A percentile compares a stretch with the other conserved stretches of the same genome.
phyloP scores from a whole-genome alignment of 2,113 vertebrate genomes.

The Tenebrosternarchus preto region DNA sequence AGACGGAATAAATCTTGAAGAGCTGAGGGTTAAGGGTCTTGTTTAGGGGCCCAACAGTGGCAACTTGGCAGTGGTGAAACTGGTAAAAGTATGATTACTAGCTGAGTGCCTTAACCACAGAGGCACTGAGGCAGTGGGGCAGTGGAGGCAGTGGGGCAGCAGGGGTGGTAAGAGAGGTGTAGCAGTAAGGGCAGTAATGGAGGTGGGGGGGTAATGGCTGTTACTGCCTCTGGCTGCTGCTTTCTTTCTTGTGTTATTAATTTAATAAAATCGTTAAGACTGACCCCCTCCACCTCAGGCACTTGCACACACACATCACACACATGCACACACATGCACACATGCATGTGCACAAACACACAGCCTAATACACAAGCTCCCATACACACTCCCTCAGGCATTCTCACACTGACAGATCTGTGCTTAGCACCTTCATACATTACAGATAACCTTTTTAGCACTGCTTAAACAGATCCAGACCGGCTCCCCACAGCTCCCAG shows the following conservation, averaged over 20 bases:
- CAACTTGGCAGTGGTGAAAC: too few relatives aligned
- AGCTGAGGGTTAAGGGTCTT: too few relatives aligned
- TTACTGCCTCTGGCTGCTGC: too few relatives aligned
- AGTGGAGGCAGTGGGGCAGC: too few relatives aligned
- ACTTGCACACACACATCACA: background rate
- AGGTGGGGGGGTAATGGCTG: too few relatives aligned
- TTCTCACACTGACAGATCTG: conserved; percentile 65
- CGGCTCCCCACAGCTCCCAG: conserved; percentile 41
- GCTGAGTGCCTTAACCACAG: too few relatives aligned
- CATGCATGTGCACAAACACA: conserved; percentile 9
- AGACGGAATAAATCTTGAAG: too few relatives aligned
- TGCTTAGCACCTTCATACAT: conserved; percentile 68
- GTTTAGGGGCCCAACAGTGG: too few relatives aligned
- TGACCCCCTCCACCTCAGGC: conserved; percentile 47
- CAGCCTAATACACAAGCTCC: conserved; percentile 6
- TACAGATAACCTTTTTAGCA: conserved; percentile 63
- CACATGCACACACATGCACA: conserved; percentile 3
- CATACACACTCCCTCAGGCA: conserved; percentile 44
- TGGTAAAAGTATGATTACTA: too few relatives aligned
- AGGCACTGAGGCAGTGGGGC: too few relatives aligned
- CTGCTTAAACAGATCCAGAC: conserved; percentile 57
- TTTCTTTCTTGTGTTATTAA: conserved; percentile 68
- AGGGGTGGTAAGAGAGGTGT: too few relatives aligned
- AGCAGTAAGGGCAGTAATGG: too few relatives aligned
- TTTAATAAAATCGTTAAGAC: conserved; percentile 72